phyloP scores from a whole-genome alignment of 2,113 vertebrate species.

The Catharus bicknelli region DNA sequence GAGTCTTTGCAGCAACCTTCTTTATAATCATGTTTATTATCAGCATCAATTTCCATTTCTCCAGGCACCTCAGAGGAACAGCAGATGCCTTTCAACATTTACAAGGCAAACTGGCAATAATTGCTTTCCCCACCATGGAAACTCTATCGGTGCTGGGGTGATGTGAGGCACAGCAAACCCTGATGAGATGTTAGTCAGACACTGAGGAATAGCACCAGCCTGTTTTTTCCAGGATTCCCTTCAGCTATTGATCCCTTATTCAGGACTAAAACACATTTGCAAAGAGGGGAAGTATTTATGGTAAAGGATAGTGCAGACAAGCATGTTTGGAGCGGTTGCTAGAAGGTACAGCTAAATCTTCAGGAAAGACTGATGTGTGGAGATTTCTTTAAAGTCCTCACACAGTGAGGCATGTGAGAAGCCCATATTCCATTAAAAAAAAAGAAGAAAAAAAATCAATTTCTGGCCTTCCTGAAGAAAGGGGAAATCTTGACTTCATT shows the following conservation, averaged over 20 bases:
- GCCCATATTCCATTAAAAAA: neutral
- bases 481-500: neutral
- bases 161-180: neutral
- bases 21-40: slow-evolving; percentile 54
- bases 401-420: neutral
- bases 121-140: neutral
- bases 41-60: slow-evolving; percentile 47
- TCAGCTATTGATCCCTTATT: neutral
- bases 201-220: neutral
- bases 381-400: neutral
- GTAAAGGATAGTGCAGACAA: neutral
- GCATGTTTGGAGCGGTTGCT: neutral
- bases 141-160: neutral
- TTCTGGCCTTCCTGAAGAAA: neutral
- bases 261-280: neutral
- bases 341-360: neutral
- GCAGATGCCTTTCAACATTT: slow-evolving; percentile 40
- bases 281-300: neutral
- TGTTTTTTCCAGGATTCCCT: neutral
- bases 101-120: neutral
- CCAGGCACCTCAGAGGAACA: slow-evolving; percentile 31
- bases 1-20: slow-evolving; percentile 10
- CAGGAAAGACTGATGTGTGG: neutral
- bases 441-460: neutral
- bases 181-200: neutral